These are phyloP conservation scores for Meandrusa payeni DNA, from an alignment of 2,888 invertebrate species.

Conservation along the genomic window DNA sequence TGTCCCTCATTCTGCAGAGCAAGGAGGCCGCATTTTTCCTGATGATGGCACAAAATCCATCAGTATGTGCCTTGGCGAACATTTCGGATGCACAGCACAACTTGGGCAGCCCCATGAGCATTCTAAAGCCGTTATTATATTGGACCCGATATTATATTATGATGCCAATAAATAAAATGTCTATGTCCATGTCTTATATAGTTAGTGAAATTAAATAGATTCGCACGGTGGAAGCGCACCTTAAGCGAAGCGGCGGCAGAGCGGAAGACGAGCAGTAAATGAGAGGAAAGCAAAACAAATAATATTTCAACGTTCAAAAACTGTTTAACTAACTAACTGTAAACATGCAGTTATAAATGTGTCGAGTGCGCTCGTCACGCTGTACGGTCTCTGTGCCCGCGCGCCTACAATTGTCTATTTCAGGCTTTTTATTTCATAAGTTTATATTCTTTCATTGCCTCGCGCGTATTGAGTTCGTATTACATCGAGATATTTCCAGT, in stretches of 20 bases:
- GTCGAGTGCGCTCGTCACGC: constrained; percentile 15
- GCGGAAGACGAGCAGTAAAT: constrained; percentile 32
- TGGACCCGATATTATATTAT: no score
- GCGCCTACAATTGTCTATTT: constrained; percentile 22
- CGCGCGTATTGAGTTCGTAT: neutral
- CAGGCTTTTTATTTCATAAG: constrained; percentile 17
- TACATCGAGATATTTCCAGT: constrained; percentile 1
- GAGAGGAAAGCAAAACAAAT: constrained; percentile 39
- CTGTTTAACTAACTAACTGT: constrained; percentile 22
- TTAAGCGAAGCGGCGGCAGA: constrained; percentile 28
- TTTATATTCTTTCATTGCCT: constrained; percentile 1
- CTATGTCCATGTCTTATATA: no score
- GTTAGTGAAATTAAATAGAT: no score
- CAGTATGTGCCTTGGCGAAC: no score
- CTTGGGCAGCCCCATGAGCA: no score
- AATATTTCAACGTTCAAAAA: constrained; percentile 37
- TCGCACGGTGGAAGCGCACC: constrained; percentile 35
- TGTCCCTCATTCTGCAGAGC: no score
- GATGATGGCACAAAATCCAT: no score
- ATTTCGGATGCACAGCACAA: no score
- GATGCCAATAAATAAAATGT: no score
- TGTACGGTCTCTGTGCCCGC: constrained; percentile 16
- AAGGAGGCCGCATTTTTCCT: no score
- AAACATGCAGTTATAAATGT: constrained; percentile 24
- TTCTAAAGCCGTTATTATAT: no score